These are phyloP conservation scores for Ammodytes dubius DNA, from an alignment of 2,113 vertebrate species.

Conservation along the genomic window DNA sequence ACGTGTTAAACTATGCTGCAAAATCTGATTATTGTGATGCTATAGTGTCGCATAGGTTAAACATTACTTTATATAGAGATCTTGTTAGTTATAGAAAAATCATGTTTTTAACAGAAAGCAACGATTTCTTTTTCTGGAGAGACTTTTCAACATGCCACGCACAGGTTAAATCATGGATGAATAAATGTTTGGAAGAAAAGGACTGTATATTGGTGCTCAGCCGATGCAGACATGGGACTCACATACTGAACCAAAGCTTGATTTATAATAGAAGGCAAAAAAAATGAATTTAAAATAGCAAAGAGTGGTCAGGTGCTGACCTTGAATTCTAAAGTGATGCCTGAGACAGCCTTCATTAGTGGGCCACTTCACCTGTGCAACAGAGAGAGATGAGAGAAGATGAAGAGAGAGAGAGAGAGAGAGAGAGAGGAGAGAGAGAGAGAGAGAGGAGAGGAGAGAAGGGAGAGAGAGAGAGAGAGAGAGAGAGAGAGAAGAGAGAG, in stretches of 20 bases:
- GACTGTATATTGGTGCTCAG: conserved; percentile 15
- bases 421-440: conserved; percentile 36
- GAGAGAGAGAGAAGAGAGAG: conserved; percentile 34
- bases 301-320: conserved; percentile 53
- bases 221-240: conserved; percentile 26
- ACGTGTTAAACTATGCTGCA: not conserved
- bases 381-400: too few relatives aligned
- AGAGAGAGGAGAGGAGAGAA: conserved; percentile 50
- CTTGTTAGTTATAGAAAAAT: not conserved
- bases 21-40: not conserved
- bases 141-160: not conserved
- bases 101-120: not conserved
- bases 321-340: conserved; percentile 62
- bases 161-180: conserved; percentile 32
- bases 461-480: conserved; percentile 26
- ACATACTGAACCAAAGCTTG: conserved; percentile 18
- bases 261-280: conserved; percentile 38
- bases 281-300: conserved; percentile 40
- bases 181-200: conserved; percentile 33
- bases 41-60: too few relatives aligned
- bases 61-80: not conserved
- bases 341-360: conserved; percentile 65
- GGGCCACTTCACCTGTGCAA: conserved; percentile 56
- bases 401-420: conserved; percentile 41
- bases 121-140: not conserved